Conservation (phyloP, 2,113 vertebrate genomes). For the Ctenomys sociabilis region DNA sequence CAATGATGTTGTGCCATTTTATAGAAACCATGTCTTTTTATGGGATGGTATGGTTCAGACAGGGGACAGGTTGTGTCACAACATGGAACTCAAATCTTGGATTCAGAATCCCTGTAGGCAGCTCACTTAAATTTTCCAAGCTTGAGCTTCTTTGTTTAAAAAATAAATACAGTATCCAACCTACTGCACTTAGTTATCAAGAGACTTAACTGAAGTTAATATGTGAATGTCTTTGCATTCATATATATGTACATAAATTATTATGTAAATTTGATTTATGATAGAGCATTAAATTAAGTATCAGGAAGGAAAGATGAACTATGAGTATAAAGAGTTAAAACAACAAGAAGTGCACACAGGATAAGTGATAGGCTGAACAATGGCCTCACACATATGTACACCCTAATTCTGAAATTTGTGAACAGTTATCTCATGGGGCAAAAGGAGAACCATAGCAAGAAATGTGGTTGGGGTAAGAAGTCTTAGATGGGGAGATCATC, state of each 20-base stretch:
- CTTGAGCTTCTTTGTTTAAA: background rate
- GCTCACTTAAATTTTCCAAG: background rate
- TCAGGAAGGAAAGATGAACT: background rate
- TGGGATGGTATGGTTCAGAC: no score
- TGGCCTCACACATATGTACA: background rate
- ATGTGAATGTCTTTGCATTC: background rate
- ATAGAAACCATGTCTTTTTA: background rate
- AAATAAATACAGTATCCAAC: background rate
- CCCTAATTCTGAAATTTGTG: background rate
- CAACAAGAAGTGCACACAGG: background rate
- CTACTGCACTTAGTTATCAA: background rate
- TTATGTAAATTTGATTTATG: background rate
- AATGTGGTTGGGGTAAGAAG: background rate
- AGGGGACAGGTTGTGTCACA: background rate
- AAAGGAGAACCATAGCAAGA: background rate
- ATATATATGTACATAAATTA: background rate
- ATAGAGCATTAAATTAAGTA: background rate
- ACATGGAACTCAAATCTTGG: background rate
- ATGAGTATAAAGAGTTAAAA: background rate
- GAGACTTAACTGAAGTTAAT: background rate
- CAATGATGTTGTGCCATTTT: background rate
- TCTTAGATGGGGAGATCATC: conserved; percentile 1
- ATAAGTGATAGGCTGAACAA: background rate
- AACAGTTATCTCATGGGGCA: background rate
- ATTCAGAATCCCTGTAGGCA: background rate